These are phyloP conservation scores for Apomyelois bistriatella DNA, from an alignment of 2,888 invertebrate genomes.

Conservation along the genomic window DNA sequence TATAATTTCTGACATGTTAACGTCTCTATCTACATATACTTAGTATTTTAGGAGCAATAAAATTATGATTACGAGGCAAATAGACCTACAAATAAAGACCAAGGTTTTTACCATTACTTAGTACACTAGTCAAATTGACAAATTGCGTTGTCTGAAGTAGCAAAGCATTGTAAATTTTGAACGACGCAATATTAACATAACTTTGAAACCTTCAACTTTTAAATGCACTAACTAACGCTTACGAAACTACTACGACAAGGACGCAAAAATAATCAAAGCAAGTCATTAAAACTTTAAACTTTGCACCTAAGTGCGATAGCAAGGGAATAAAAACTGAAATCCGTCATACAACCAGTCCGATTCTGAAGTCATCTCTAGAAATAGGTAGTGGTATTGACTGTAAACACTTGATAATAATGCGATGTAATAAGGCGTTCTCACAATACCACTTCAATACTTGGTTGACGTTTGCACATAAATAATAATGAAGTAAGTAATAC, in stretches of 20 bases:
- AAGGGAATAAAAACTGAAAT: slow-evolving; percentile 38
- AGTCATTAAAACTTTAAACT: slow-evolving; percentile 23
- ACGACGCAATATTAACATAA: background rate
- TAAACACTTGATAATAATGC: slow-evolving; percentile 27
- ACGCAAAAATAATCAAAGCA: background rate
- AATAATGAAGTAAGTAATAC: background rate
- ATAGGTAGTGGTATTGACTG: slow-evolving; percentile 40
- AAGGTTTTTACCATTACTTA: background rate
- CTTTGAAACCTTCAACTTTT: background rate
- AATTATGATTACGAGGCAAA: background rate
- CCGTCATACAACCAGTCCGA: slow-evolving; percentile 21
- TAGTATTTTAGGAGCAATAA: no score
- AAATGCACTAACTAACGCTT: background rate
- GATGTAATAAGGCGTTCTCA: background rate
- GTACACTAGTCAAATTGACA: background rate
- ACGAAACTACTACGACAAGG: background rate
- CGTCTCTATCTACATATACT: no score
- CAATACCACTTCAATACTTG: background rate
- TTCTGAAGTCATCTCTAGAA: slow-evolving; percentile 46
- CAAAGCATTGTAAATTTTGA: background rate
- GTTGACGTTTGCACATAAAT: background rate
- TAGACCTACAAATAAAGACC: background rate
- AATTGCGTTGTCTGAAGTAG: background rate
- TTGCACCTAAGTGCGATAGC: slow-evolving; percentile 22
- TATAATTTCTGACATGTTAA: no score